Evolutionary conservation across 2,113 vertebrate genomes (phyloP).

Genomic region (Geothlypis trichas): DNA sequence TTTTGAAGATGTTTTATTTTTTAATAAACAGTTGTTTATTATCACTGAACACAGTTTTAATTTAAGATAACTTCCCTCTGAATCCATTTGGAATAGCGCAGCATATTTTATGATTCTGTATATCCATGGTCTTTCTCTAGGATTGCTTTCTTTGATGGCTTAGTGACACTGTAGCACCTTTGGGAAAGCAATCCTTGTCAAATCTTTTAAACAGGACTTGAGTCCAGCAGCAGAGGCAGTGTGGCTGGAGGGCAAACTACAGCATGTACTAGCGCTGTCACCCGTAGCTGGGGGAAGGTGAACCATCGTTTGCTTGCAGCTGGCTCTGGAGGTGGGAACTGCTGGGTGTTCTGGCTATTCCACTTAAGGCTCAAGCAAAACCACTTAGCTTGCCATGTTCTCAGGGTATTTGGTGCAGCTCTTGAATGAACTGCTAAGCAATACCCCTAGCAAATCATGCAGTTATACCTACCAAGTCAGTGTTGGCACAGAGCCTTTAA

Average conservation of each 20-base stretch:
- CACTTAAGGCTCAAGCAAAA: not conserved
- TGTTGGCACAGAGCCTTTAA: not conserved
- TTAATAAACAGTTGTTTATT: slow-evolving; percentile 20
- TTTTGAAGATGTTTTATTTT: not conserved
- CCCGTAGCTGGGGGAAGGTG: not conserved
- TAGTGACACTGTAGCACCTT: not conserved
- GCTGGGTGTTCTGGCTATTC: not conserved
- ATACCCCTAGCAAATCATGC: not conserved
- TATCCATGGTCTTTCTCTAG: not conserved
- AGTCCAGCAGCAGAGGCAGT: not conserved
- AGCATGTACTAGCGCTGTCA: not conserved
- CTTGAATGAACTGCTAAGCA: not conserved
- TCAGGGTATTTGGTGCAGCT: not conserved
- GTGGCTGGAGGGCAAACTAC: not conserved
- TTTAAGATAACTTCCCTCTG: not conserved
- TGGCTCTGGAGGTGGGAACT: not conserved
- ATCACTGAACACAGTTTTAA: not conserved
- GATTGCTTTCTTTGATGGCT: not conserved
- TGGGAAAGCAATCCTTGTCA: not conserved
- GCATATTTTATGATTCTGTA: not conserved
- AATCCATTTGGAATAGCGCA: not conserved
- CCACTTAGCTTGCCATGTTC: not conserved
- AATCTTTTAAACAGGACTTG: not conserved
- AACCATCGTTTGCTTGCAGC: not conserved
- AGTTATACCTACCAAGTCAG: not conserved